A percentile compares a stretch with the other conserved stretches of the same genome.
phyloP scores from a whole-genome alignment of 1,140 invertebrate genomes.

The Nasonia longicornis region DNA sequence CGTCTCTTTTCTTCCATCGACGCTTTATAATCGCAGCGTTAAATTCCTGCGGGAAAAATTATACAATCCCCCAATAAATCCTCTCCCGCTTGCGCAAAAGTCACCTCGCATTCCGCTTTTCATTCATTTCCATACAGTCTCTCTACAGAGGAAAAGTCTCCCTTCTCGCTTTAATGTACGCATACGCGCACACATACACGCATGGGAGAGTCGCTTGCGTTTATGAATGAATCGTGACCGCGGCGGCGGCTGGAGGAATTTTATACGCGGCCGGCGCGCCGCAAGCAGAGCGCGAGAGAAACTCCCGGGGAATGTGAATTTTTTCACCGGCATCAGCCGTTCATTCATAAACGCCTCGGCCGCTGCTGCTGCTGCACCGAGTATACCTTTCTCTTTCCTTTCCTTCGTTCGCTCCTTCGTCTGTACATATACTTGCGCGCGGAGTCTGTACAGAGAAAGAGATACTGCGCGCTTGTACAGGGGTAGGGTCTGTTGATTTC shows the following conservation, averaged over 20 bases:
- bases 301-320: constrained; percentile 42
- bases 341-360: constrained; percentile 38
- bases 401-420: background rate
- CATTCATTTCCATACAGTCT: too few relatives aligned
- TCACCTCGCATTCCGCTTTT: too few relatives aligned
- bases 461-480: background rate
- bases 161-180: background rate
- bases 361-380: background rate
- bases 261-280: constrained; percentile 9
- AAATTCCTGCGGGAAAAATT: too few relatives aligned
- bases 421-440: background rate
- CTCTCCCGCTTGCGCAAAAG: too few relatives aligned
- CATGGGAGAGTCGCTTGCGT: background rate
- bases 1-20: too few relatives aligned
- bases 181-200: background rate
- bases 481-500: background rate
- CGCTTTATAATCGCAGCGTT: too few relatives aligned
- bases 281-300: constrained; percentile 28
- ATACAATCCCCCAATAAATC: too few relatives aligned
- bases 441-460: too few relatives aligned
- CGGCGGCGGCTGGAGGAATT: constrained; percentile 5
- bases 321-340: constrained; percentile 25
- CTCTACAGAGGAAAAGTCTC: background rate
- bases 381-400: constrained; percentile 30
- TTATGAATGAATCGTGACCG: constrained; percentile 30